These are phyloP conservation scores for Malurus elegans DNA, from an alignment of 2,113 vertebrate species.

Conservation along the genomic window DNA sequence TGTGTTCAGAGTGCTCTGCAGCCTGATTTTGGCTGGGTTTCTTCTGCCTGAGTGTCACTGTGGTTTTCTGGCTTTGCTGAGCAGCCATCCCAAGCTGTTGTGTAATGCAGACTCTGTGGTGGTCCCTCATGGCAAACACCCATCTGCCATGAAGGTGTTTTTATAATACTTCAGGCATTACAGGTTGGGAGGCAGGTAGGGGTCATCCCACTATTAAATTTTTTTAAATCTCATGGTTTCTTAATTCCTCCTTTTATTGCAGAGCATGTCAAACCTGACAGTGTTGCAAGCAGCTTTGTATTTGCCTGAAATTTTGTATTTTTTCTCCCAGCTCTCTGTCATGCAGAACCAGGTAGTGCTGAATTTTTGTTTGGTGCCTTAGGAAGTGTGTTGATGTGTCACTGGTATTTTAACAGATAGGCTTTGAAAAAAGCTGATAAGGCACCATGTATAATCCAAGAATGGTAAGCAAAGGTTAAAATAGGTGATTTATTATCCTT, in stretches of 20 bases:
- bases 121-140: neutral
- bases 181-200: neutral
- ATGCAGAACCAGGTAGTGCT: neutral
- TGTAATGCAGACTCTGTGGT: neutral
- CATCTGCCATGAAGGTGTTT: neutral
- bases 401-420: neutral
- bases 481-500: neutral
- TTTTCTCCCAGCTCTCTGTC: neutral
- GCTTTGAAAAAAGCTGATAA: neutral
- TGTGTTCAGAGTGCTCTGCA: neutral
- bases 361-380: neutral
- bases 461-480: neutral
- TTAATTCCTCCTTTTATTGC: neutral
- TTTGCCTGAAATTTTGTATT: neutral
- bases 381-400: neutral
- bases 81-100: neutral
- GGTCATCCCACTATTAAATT: neutral
- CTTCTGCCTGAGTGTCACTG: neutral
- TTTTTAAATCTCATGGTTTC: neutral
- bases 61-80: neutral
- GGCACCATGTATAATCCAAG: neutral
- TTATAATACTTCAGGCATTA: neutral
- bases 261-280: neutral
- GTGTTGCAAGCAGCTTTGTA: neutral
- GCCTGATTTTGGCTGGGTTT: neutral